Evolutionary conservation across 2,113 vertebrate genomes (phyloP).

Genomic region (Morone chrysops): DNA sequence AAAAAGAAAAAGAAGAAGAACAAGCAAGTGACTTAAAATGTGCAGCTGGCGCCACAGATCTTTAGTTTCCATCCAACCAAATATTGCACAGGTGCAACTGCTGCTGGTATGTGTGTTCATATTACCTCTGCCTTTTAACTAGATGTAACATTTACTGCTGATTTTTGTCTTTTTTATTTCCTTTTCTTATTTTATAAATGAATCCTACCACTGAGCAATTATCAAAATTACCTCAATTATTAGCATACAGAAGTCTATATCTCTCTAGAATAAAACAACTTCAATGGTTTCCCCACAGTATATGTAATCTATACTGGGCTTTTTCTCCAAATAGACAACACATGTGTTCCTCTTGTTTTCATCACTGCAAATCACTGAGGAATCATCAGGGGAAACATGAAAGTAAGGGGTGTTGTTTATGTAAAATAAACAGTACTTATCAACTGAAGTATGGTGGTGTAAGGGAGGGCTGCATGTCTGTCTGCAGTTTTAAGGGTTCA

Average conservation of each 20-base stretch:
- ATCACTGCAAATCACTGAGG: constrained; percentile 60
- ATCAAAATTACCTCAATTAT: constrained; percentile 69
- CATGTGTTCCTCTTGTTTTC: constrained; percentile 15
- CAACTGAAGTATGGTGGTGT: constrained; percentile 25
- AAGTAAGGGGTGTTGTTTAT: background rate
- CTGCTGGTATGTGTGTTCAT: constrained; percentile 64
- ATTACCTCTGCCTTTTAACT: constrained; percentile 37
- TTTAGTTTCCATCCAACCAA: constrained; percentile 56
- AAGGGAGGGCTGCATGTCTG: constrained; percentile 39
- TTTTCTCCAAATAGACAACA: constrained; percentile 15
- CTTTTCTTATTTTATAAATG: constrained; percentile 34
- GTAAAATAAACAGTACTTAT: constrained; percentile 43
- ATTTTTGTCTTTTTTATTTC: constrained; percentile 15
- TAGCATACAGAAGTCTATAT: constrained; percentile 58
- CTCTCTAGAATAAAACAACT: constrained; percentile 63
- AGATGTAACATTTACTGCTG: constrained; percentile 32
- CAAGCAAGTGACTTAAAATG: constrained; percentile 60
- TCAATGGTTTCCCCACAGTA: constrained; percentile 41
- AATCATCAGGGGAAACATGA: constrained; percentile 2
- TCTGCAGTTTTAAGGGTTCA: constrained; percentile 53
- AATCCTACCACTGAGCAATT: constrained; percentile 63
- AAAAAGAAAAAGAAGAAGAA: constrained; percentile 20
- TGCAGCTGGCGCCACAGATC: constrained; percentile 54
- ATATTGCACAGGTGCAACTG: constrained; percentile 65
- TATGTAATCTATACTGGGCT: background rate